Percentiles rank a stretch among this genome's conserved stretches.
These are phyloP conservation scores for Acrocera orbiculus DNA, from an alignment of 2,888 invertebrate species.

Conservation along the genomic window DNA sequence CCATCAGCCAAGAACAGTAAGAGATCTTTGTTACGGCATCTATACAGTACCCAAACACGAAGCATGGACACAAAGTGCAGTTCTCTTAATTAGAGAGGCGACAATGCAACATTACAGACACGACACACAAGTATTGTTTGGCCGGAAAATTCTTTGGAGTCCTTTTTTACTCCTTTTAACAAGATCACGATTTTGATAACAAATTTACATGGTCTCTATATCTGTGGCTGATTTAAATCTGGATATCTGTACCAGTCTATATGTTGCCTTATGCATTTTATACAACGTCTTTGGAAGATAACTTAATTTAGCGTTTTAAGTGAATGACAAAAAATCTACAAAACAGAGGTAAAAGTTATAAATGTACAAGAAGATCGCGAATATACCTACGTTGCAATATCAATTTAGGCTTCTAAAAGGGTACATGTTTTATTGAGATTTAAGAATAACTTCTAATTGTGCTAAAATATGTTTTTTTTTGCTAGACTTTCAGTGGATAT, in stretches of 20 bases:
- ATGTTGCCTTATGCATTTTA: slow-evolving; percentile 7
- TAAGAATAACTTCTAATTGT: no score
- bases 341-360: no score
- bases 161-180: slow-evolving; percentile 13
- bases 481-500: no score
- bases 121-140: slow-evolving; percentile 15
- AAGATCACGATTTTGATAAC: slow-evolving; percentile 19
- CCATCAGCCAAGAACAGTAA: slow-evolving; percentile 6
- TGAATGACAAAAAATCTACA: no score
- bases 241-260: slow-evolving; percentile 2
- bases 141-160: slow-evolving; percentile 13
- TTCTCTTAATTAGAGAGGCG: slow-evolving; percentile 18
- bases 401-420: no score
- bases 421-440: no score
- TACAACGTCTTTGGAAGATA: slow-evolving; percentile 12
- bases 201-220: slow-evolving; percentile 16
- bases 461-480: no score
- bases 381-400: no score
- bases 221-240: slow-evolving; percentile 12
- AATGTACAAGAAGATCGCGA: no score
- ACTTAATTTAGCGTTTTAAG: slow-evolving; percentile 16
- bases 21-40: no score
- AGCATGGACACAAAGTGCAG: slow-evolving; percentile 11
- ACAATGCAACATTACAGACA: slow-evolving; percentile 18
- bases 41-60: no score